Evolutionary conservation across 1,140 invertebrate species (phyloP), one percentile per base, ranked within the genome.

Genomic region (Leptinotarsa undecemlineata): DNA sequence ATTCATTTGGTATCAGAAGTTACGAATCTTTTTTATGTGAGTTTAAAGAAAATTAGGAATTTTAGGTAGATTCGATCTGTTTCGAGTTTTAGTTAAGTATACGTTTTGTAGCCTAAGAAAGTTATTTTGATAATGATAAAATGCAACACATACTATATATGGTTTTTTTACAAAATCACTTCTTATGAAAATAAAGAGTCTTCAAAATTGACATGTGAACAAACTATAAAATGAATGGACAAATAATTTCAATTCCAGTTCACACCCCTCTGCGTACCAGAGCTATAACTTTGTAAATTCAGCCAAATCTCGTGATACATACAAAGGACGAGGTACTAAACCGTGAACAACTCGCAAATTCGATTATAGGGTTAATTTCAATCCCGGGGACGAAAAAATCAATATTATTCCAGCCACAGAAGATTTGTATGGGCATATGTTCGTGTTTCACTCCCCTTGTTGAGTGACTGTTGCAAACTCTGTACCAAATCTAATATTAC

Each of bases 331-430:
- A 57, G n/a, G 51, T 57, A 57, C 15, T 57, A 19, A 57, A 57
- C 51, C 51, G 51, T 57, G 51, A 57, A 57, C 51, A 57, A 57
- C 51, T 57, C 51, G 15, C 51, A 57, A 57, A 57, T 57, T 57
- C n/a, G 51, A 57, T 57, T 57, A 57, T 57, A 57, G 51, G 51
- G 51, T 57, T 19, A 57, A 57, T 57, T 19, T 19, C 51, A 19
- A 57, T 57, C 51, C 15, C 6, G n/a, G 51, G 51, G 51, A 57
- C 17, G n/a, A 57, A 57, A 19, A 57, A 57, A 57, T 57, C 51
- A 57, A 57, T 57, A 57, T 57, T 57, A 57, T 57, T 57, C 51
- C n/a, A 57, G 51, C 51, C 51, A 57, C 51, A 57, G 15, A 57
- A 19, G n/a, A 15, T 57, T 57, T 57, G 51, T 15, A 3, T 57